Evolutionary conservation across 1,140 invertebrate species (phyloP), one percentile per base, ranked within the genome.

Genomic region (Antheraea pernyi): DNA sequence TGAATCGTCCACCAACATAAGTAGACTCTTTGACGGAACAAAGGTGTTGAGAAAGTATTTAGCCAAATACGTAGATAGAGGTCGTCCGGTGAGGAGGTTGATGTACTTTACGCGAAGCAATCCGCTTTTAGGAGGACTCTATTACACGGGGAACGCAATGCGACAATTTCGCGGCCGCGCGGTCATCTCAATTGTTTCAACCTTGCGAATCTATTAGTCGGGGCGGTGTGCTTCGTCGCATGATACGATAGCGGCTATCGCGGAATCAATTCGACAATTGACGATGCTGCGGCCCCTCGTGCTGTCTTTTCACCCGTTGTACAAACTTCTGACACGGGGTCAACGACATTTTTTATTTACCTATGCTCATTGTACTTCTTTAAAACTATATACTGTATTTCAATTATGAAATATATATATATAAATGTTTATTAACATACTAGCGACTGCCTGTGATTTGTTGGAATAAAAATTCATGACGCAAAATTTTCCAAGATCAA

Each of bases 131-230:
- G 39, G 39, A 42, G 39, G 39, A 42, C 39, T 7, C 39, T 42
- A 42, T 42, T 42, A 42, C 39, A 9, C 8, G 4, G 16, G 46
- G 46, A n/a, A 53, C 13, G 46, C 13, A 13, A 53, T 53, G 46
- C 46, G 46, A 61, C 19, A 4, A 19, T 19, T 61, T 69, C 0
- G 19, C 75, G 76, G 74, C 77, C 75, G 76, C 74, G 76, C 74
- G 74, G 74, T 70, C 70, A 62, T 59, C 65, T 79, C 83, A 83
- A 87, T 89, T 87, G 78, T 82, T 87, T 84, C 74, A 80, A 78
- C 84, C 84, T 89, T 89, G 84, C 78, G 74, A 75, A 78, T 81
- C 74, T 71, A 82, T 84, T 86, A 76, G 37, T 7, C n/a, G 39
- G 75, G 72, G 42, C 53, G 58, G 68, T 63, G 71, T 11, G 39